Evolutionary conservation across 2,888 invertebrate genomes (phyloP).

Genomic region (Synergus japonicus): DNA sequence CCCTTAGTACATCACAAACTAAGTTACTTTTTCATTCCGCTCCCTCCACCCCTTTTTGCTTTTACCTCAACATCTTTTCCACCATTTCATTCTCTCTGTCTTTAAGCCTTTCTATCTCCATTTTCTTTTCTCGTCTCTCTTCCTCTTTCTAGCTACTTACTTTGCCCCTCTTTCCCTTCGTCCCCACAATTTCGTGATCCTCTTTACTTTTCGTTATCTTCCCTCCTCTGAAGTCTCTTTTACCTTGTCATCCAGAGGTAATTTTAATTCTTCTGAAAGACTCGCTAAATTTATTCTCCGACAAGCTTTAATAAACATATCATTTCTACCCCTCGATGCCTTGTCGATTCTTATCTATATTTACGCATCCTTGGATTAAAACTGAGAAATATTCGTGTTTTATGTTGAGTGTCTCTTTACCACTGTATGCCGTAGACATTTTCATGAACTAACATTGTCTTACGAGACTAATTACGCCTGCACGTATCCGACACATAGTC

Average conservation of each 20-base stretch:
- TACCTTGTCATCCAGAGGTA: conserved; percentile 38
- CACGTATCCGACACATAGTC: conserved; percentile 38
- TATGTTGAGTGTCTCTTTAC: not conserved
- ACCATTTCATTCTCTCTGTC: conserved; percentile 41
- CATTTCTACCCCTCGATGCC: not conserved
- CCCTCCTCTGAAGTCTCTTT: conserved; percentile 43
- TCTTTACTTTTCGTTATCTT: conserved; percentile 37
- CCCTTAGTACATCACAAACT: conserved; percentile 37
- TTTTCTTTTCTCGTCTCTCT: conserved; percentile 23
- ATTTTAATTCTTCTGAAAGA: conserved; percentile 47
- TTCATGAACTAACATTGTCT: conserved; percentile 32
- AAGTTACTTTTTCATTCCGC: conserved; percentile 42
- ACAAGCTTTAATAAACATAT: conserved; percentile 44
- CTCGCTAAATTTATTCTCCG: conserved; percentile 50
- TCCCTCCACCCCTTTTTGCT: conserved; percentile 17
- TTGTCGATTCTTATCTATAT: conserved; percentile 23
- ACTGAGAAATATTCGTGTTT: not conserved
- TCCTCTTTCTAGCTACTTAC: conserved; percentile 38
- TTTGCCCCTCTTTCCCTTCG: conserved; percentile 39
- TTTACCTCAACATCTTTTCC: conserved; percentile 36
- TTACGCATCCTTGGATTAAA: not conserved
- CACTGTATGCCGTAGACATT: conserved; percentile 14
- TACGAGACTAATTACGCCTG: conserved; percentile 33
- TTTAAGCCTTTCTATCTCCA: conserved; percentile 41
- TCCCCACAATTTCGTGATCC: conserved; percentile 29